Conservation (phyloP, 2,113 vertebrate species). For the Grammomys surdaster region DNA sequence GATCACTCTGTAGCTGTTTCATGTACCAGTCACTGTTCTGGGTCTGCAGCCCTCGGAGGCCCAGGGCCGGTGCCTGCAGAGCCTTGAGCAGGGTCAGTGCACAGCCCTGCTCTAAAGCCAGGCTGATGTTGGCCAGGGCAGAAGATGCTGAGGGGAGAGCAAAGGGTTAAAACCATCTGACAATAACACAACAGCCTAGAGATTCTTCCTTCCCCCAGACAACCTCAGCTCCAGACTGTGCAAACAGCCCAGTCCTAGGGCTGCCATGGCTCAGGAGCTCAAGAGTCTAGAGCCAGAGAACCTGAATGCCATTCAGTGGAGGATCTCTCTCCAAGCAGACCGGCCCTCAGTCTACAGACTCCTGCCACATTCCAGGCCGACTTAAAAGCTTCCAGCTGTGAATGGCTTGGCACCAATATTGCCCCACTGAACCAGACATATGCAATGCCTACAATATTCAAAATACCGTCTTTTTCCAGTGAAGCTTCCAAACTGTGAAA, state of each 20-base stretch:
- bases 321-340: background rate
- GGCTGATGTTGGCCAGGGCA: constrained; percentile 89
- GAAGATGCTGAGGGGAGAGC: constrained; percentile 86
- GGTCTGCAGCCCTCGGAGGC: constrained; percentile 89
- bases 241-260: background rate
- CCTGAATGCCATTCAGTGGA: background rate
- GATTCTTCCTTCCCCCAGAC: background rate
- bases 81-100: constrained; percentile 87
- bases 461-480: background rate
- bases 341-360: background rate
- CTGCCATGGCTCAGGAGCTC: background rate
- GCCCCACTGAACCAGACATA: background rate
- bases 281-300: background rate
- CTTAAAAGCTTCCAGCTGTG: background rate
- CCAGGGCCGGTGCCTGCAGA: constrained; percentile 89
- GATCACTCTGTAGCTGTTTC: constrained; percentile 92
- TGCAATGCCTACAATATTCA: background rate
- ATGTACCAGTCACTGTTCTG: constrained; percentile 97
- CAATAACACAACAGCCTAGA: background rate
- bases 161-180: background rate
- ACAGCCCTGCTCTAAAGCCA: constrained; percentile 88
- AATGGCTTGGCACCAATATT: background rate
- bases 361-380: background rate
- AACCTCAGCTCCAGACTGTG: background rate
- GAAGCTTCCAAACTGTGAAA: background rate